Evolutionary conservation across 1,140 invertebrate genomes (phyloP).

Genomic region (Trinorchestia longiramus): DNA sequence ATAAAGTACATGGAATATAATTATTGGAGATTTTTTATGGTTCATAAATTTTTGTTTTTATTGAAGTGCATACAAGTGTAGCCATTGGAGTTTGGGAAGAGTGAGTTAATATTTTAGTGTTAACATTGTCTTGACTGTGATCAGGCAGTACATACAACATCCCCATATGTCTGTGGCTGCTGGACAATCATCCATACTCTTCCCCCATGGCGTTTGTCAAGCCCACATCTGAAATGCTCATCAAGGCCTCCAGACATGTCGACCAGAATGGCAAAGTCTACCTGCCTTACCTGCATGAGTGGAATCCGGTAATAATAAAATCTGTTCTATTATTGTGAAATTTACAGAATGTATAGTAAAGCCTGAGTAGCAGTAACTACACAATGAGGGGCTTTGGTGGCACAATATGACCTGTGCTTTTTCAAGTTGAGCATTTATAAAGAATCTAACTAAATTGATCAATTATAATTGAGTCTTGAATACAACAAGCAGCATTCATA

Average conservation of each 20-base stretch:
- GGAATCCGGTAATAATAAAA: slow-evolving; percentile 82
- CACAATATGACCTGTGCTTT: too few relatives aligned
- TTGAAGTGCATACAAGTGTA: not conserved
- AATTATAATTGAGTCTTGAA: too few relatives aligned
- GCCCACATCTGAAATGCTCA: slow-evolving; percentile 94
- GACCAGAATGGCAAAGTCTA: slow-evolving; percentile 97
- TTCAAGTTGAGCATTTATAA: too few relatives aligned
- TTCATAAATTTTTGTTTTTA: not conserved
- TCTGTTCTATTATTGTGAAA: not conserved
- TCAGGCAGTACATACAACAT: slow-evolving; percentile 90
- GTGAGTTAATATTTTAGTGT: not conserved
- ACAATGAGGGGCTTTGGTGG: too few relatives aligned
- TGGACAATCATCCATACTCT: slow-evolving; percentile 97
- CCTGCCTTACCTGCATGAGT: slow-evolving; percentile 96
- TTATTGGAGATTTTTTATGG: not conserved
- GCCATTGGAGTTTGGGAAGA: not conserved
- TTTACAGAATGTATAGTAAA: too few relatives aligned
- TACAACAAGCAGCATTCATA: too few relatives aligned
- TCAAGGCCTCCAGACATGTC: slow-evolving; percentile 94
- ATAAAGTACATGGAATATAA: too few relatives aligned
- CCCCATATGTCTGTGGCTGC: slow-evolving; percentile 94
- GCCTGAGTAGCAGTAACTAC: too few relatives aligned
- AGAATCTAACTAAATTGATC: too few relatives aligned
- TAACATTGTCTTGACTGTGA: not conserved
- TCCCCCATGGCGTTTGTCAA: slow-evolving; percentile 98